Conservation (phyloP, 2,797 vertebrate species). For the Diplodus puntazzo region DNA sequence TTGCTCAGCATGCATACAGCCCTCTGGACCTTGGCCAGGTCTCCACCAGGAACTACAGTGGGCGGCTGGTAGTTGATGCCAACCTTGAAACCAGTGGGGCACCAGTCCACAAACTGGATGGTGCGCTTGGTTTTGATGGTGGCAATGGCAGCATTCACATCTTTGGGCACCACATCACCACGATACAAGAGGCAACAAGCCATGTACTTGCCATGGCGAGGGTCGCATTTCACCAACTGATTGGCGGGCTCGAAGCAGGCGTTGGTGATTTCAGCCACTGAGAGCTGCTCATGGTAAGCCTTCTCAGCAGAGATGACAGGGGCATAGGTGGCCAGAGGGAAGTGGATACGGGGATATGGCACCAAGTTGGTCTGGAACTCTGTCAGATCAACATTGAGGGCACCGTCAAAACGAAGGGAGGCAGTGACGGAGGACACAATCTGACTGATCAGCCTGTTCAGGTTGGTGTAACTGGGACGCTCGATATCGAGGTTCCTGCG, state of each 20-base stretch:
- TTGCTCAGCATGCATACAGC: constrained; percentile 84
- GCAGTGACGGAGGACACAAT: constrained; percentile 89
- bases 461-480: constrained; percentile 86
- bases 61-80: constrained; percentile 84
- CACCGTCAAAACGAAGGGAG: constrained; percentile 88
- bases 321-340: constrained; percentile 85
- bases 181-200: no score
- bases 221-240: constrained; percentile 52
- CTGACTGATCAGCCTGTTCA: constrained; percentile 85
- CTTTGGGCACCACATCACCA: no score
- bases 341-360: constrained; percentile 73
- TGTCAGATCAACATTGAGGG: constrained; percentile 87
- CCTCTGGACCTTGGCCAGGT: constrained; percentile 87
- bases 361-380: constrained; percentile 91
- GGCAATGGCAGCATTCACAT: constrained; percentile 22
- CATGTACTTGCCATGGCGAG: no score
- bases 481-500: constrained; percentile 87
- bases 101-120: constrained; percentile 83
- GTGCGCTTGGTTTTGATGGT: background rate
- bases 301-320: constrained; percentile 85
- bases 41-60: constrained; percentile 84
- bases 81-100: constrained; percentile 65
- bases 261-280: constrained; percentile 68
- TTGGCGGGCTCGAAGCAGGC: constrained; percentile 85
- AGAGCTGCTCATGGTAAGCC: constrained; percentile 73